These are phyloP conservation scores for Philopedon plagiatum DNA, from an alignment of 2,888 invertebrate species.

Conservation along the genomic window DNA sequence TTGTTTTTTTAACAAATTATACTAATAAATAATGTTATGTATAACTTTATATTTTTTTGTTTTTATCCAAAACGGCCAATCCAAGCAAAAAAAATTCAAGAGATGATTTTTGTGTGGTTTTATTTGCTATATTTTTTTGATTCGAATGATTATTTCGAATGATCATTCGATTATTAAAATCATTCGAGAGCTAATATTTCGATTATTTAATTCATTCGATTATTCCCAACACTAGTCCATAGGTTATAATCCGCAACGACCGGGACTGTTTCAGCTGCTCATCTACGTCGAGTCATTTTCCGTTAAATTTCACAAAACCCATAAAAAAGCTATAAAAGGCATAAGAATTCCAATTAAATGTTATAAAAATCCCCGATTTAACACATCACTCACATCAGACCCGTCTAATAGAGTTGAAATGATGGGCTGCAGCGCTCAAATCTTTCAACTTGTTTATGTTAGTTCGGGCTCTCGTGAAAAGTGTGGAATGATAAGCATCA, in stretches of 20 bases:
- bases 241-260: conserved; percentile 6
- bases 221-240: too few species aligned
- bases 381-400: conserved; percentile 29
- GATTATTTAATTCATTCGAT: too few species aligned
- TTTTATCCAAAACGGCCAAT: too few species aligned
- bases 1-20: too few species aligned
- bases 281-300: conserved; percentile 12
- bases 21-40: too few species aligned
- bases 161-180: too few species aligned
- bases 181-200: too few species aligned
- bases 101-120: too few species aligned
- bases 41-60: too few species aligned
- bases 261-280: conserved; percentile 10
- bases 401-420: conserved; percentile 36
- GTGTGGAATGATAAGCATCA: conserved; percentile 47
- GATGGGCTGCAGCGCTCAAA: conserved; percentile 53
- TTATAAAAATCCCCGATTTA: conserved; percentile 30
- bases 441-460: conserved; percentile 53
- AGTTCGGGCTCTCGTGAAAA: conserved; percentile 49
- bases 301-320: conserved; percentile 14
- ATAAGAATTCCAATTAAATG: conserved; percentile 28
- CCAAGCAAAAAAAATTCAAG: too few species aligned
- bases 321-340: conserved; percentile 30
- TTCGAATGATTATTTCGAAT: too few species aligned
- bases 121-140: too few species aligned